Conservation (phyloP, 64 coral and sea anemone species). For the Stylophora pistillata region DNA sequence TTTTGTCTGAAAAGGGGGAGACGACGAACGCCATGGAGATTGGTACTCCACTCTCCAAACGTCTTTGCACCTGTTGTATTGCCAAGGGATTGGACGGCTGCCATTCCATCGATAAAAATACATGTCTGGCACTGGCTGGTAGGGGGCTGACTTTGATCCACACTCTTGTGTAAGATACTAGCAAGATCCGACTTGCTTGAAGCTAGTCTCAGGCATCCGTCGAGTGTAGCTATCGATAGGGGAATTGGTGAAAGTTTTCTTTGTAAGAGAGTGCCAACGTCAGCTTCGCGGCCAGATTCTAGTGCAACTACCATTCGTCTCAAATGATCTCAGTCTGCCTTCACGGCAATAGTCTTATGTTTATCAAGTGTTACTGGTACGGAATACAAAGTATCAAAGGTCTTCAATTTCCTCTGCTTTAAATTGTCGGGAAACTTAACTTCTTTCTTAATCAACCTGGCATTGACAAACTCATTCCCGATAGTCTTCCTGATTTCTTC, state of each 20-base stretch:
- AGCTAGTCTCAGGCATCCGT: constrained; percentile 23
- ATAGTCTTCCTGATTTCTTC: constrained; percentile 9
- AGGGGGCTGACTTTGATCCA: constrained; percentile 14
- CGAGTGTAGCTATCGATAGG: constrained; percentile 35
- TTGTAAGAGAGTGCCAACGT: constrained; percentile 25
- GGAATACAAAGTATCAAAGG: constrained; percentile 56
- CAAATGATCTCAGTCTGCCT: constrained; percentile 71
- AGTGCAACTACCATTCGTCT: constrained; percentile 57
- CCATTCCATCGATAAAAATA: constrained; percentile 67
- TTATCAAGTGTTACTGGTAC: constrained; percentile 55
- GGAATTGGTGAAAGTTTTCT: constrained; percentile 44
- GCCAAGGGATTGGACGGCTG: constrained; percentile 48
- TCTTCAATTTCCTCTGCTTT: constrained; percentile 68
- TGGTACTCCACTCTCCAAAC: constrained; percentile 56
- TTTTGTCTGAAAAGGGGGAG: constrained; percentile 45
- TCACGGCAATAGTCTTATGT: constrained; percentile 32
- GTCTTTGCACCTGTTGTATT: constrained; percentile 53
- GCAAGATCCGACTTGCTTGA: constrained; percentile 56
- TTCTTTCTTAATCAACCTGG: too few relatives aligned
- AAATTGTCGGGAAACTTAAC: constrained; percentile 57
- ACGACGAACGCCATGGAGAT: constrained; percentile 2
- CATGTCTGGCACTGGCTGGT: constrained; percentile 27
- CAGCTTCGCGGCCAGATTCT: constrained; percentile 62
- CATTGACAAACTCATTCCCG: constrained; percentile 45
- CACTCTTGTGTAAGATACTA: constrained; percentile 44